Base-by-base conservation (phyloP, 2,113 vertebrate genomes). In the Rostratula benghalensis region DNA sequence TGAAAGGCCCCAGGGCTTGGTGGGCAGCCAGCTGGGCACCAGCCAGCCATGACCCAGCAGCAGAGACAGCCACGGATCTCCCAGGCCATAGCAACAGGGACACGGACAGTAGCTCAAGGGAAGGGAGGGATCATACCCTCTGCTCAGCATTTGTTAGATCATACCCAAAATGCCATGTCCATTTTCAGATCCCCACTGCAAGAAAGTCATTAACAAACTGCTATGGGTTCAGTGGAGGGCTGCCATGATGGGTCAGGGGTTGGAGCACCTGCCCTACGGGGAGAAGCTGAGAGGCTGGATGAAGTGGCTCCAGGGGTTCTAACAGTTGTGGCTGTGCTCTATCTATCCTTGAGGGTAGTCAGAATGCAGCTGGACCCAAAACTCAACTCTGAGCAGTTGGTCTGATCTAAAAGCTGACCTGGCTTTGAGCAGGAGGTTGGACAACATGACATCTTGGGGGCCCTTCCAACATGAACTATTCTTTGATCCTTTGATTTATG, bases 51-150 rank as follows among this genome's bases (percentile, higher is more conserved):
- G 69, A 28, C 53, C 60, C 1, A 4, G 73, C 48, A 76, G 20
- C 70, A 56, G 31, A 48, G 27, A 13, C 0, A 28, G 56, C 70
- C 35, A 22, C 10, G 0, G 1, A 35, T 31, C 23, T 53, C 33
- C 33, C 1, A 5, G 81, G 13, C 33, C 4, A 0, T 12, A 15
- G 33, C 45, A 6, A 18, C 2, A 0, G 19, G 10, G 28, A 12
- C 51, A 33, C 1, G 3, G 43, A 14, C 56, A 6, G 39, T 2
- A 45, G 56, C 31, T 69, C 5, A 0, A 0, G 1, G 23, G 43
- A 37, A 23, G 16, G 0, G 9, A 76, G 27, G 2, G 9, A 7
- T 24, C 33, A 2, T n/a, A 13, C 18, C 22, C 10, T 74, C 61
- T 61, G 13, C 19, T 51, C 64, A 23, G 37, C 7, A 6, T 20